Base-by-base conservation (phyloP, 2,888 invertebrate genomes). In the Cryptus viduatorius region DNA sequence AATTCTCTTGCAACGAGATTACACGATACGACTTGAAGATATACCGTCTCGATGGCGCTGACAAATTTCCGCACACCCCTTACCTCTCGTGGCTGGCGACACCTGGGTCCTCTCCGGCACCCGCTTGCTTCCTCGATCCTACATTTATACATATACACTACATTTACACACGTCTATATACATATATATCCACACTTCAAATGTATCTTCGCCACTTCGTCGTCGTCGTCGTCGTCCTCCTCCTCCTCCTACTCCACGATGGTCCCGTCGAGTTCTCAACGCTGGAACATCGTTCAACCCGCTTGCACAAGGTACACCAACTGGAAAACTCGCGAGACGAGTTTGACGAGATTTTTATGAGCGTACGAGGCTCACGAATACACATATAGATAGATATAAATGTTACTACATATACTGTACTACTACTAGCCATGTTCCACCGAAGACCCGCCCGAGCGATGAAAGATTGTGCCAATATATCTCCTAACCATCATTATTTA, bases 291-390 rank as follows among this genome's bases (percentile, higher is more conserved):
- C 79, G 75, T 80, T 83, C 79, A 76, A 56, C 76, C 56, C 69
- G 67, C 79, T 46, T 59, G 79, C 46, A 53, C 79, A 61, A 64
- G 65, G 56, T 65, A 79, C 69, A 76, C 69, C 83, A 71, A 83
- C 50, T 83, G 83, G 83, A 83, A 83, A 83, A 83, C 83, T 83
- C 76, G 79, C 67, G 83, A 71, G 76, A 83, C 83, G 76, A 83
- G 83, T 83, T 83, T 83, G 83, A 83, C 83, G 83, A 83, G 83
- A 83, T 83, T 83, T 83, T 83, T 83, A 83, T 79, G 79, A 76
- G 65, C 71, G 76, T 76, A 75, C 75, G 50, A 31, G 48, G 56
- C 61, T 71, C 71, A 53, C 64, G 12, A 12, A 53, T 46, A 46
- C 53, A 65, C 1, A 59, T 29, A 24, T 59, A 42, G 31, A 24